phyloP scores from a whole-genome alignment of 2,888 invertebrate genomes.

The Cyrtodaria siliqua region DNA sequence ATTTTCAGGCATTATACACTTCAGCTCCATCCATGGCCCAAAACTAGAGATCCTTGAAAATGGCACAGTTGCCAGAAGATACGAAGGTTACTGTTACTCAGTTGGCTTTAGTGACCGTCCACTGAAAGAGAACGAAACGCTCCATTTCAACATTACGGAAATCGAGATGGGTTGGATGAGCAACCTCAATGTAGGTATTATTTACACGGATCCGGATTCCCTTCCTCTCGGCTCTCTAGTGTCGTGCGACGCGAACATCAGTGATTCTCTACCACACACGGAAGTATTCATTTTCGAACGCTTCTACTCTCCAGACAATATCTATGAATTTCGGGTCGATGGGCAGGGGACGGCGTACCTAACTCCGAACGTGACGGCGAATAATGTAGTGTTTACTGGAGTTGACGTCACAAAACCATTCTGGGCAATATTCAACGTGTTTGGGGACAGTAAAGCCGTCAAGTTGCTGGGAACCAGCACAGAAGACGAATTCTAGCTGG shows the following conservation, averaged over 20 bases:
- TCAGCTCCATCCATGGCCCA: constrained; percentile 35
- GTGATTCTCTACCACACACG: constrained; percentile 28
- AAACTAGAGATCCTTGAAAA: constrained; percentile 40
- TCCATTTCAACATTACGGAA: constrained; percentile 57
- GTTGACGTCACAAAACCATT: constrained; percentile 54
- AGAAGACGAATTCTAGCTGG: too few species aligned
- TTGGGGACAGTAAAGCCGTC: constrained; percentile 58
- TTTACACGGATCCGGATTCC: constrained; percentile 35
- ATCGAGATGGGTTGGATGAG: constrained; percentile 50
- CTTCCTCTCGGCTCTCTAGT: constrained; percentile 35
- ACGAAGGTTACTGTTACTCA: constrained; percentile 56
- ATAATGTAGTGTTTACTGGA: constrained; percentile 40
- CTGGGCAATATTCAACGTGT: constrained; percentile 60
- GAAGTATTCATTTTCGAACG: constrained; percentile 52
- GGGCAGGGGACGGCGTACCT: constrained; percentile 42
- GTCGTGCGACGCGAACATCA: constrained; percentile 52
- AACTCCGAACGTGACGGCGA: constrained; percentile 54
- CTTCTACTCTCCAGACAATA: constrained; percentile 37
- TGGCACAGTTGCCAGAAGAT: constrained; percentile 46
- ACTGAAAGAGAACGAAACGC: constrained; percentile 29
- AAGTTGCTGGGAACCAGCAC: constrained; percentile 32
- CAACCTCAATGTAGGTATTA: constrained; percentile 56
- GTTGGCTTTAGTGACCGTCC: constrained; percentile 38
- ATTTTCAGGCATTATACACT: constrained; percentile 5
- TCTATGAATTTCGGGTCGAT: constrained; percentile 47